These are phyloP conservation scores for Epinotia nisella DNA, from an alignment of 2,888 invertebrate species.

Conservation along the genomic window DNA sequence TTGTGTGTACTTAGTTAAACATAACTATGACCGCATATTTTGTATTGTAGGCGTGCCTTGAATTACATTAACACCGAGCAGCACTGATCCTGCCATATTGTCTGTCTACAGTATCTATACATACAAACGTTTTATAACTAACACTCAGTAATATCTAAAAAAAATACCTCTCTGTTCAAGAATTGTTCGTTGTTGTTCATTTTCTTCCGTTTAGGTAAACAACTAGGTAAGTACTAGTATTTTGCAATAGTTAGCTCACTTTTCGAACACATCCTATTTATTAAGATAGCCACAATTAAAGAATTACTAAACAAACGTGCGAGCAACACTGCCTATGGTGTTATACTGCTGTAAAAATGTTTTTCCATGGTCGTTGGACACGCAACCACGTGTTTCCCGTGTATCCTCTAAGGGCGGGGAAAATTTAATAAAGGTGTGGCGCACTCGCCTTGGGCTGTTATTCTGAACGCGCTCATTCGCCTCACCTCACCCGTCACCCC, in stretches of 20 bases:
- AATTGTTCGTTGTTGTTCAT: slow-evolving; percentile 3
- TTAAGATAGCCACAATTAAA: neutral
- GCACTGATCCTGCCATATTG: neutral
- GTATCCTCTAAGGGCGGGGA: neutral
- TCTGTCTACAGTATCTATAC: no score
- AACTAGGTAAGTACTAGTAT: neutral
- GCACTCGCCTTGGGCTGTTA: neutral
- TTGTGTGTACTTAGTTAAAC: no score
- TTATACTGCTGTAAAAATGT: neutral
- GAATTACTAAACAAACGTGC: neutral
- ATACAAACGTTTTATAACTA: neutral
- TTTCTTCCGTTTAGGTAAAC: neutral
- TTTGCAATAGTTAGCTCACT: neutral
- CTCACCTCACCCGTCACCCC: no score
- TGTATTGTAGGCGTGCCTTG: no score
- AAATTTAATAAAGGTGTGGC: neutral
- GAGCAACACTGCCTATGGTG: neutral
- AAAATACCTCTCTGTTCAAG: slow-evolving; percentile 1
- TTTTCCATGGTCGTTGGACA: neutral
- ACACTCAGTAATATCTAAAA: neutral
- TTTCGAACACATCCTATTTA: neutral
- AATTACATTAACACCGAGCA: neutral
- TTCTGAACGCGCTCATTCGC: no score
- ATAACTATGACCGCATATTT: no score
- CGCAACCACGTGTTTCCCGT: neutral